phyloP scores from a whole-genome alignment of 2,113 vertebrate genomes.

The Ciconia boyciana region DNA sequence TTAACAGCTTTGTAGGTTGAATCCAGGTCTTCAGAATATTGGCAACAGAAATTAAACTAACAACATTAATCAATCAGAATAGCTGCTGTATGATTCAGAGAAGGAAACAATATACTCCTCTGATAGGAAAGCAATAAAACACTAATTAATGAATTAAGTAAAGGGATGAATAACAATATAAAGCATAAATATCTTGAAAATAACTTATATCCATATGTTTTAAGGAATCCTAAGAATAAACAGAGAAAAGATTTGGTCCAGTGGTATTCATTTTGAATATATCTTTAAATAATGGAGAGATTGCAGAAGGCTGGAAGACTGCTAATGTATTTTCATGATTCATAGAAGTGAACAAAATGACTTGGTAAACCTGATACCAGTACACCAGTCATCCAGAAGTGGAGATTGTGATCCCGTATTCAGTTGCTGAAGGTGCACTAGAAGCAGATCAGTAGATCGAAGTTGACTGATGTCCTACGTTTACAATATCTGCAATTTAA shows the following conservation, averaged over 20 bases:
- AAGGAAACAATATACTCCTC: neutral
- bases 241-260: neutral
- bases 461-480: neutral
- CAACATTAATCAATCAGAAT: neutral
- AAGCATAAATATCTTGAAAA: neutral
- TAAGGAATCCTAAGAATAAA: neutral
- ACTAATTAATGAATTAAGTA: neutral
- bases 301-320: neutral
- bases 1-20: neutral
- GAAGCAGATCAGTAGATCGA: neutral
- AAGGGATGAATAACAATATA: neutral
- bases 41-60: neutral
- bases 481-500: neutral
- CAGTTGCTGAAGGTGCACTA: neutral
- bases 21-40: neutral
- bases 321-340: neutral
- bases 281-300: neutral
- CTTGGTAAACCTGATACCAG: neutral
- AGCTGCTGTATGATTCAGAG: neutral
- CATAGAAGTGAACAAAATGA: neutral
- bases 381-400: neutral
- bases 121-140: neutral
- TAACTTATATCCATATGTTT: neutral
- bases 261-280: neutral
- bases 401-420: neutral